Conservation (phyloP, 2,113 vertebrate species). For the Oxygymnocypris stewartii region DNA sequence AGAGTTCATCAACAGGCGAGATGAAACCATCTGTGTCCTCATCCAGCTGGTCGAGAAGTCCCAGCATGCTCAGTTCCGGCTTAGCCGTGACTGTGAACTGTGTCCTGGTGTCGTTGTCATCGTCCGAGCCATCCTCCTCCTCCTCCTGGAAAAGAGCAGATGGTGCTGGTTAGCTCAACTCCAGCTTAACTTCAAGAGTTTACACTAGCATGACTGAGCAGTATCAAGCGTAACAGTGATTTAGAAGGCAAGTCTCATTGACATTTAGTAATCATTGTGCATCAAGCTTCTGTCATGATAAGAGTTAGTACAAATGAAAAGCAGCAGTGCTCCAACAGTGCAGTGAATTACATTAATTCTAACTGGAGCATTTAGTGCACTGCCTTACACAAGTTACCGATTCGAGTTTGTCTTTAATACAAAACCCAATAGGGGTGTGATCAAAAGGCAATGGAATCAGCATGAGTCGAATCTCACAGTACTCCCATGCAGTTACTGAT, state of each 20-base stretch:
- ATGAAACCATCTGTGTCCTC: slow-evolving; percentile 90
- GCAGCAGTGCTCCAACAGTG: slow-evolving; percentile 9
- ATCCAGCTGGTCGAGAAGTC: slow-evolving; percentile 88
- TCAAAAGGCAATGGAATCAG: slow-evolving; percentile 32
- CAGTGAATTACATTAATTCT: neutral
- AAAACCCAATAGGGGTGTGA: slow-evolving; percentile 4
- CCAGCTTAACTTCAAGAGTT: neutral
- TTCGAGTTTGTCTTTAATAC: neutral
- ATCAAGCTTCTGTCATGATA: neutral
- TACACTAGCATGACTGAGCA: neutral
- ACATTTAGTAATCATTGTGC: neutral
- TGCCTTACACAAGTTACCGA: neutral
- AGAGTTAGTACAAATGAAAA: slow-evolving; percentile 31
- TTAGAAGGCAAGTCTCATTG: neutral
- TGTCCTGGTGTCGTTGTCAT: slow-evolving; percentile 78
- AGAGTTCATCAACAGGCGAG: slow-evolving; percentile 91
- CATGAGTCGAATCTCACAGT: slow-evolving; percentile 42
- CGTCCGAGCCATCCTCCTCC: slow-evolving; percentile 91
- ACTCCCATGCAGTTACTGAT: slow-evolving; percentile 67
- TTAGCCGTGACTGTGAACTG: slow-evolving; percentile 77
- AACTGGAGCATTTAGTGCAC: slow-evolving; percentile 4
- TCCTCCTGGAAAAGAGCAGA: slow-evolving; percentile 78
- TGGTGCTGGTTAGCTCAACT: neutral
- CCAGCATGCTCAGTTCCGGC: slow-evolving; percentile 79
- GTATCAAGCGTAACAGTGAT: neutral